A percentile compares a stretch with the other conserved stretches of the same genome.
Conservation (phyloP, 2,113 vertebrate genomes). For the Crotalus helleri region DNA sequence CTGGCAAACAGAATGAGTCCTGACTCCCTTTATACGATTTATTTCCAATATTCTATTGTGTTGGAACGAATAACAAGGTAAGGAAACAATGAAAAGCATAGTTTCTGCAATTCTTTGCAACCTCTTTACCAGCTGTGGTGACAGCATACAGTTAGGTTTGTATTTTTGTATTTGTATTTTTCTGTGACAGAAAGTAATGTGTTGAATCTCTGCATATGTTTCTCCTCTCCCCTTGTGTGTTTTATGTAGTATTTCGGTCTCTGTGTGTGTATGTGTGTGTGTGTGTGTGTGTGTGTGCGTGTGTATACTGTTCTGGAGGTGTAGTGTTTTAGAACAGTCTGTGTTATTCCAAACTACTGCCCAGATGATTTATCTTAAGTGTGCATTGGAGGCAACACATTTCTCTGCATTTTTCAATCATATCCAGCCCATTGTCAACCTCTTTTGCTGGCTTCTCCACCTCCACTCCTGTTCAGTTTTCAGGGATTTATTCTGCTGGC, state of each 20-base stretch:
- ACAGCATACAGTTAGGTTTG: too few relatives aligned
- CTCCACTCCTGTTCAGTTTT: background rate
- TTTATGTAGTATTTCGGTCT: background rate
- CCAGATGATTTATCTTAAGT: background rate
- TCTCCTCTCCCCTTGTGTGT: background rate
- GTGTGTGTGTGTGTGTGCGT: background rate
- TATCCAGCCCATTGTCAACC: background rate
- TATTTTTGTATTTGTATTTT: too few relatives aligned
- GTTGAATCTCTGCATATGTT: background rate
- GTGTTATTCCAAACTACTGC: background rate
- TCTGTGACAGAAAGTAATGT: background rate
- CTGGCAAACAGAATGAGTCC: background rate
- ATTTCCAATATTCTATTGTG: background rate
- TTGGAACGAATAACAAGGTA: background rate
- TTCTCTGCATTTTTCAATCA: background rate
- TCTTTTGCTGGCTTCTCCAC: background rate
- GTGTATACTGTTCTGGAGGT: background rate
- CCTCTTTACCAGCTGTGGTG: background rate
- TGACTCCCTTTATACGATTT: background rate
- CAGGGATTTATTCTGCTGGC: background rate
- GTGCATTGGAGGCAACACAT: background rate
- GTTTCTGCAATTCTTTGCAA: background rate
- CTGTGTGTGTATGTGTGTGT: background rate
- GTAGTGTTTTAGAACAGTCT: background rate
- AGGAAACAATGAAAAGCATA: background rate